A percentile compares a stretch with the other conserved stretches of the same genome.
These are phyloP conservation scores for Sula dactylatra DNA, from an alignment of 2,113 vertebrate species.

Conservation along the genomic window DNA sequence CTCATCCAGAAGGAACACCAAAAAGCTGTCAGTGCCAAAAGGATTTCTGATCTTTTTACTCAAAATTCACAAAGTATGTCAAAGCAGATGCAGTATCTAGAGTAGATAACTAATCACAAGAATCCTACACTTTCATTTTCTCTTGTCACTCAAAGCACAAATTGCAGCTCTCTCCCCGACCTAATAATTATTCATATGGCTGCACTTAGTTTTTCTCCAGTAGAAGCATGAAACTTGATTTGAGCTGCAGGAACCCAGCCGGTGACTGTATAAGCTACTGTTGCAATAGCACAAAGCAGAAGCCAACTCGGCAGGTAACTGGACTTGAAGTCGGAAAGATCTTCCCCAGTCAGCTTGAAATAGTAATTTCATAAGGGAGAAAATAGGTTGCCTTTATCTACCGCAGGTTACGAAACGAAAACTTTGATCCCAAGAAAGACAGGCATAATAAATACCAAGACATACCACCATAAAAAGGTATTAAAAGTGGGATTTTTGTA, in stretches of 20 bases:
- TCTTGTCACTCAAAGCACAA: slow-evolving; percentile 36
- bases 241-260: slow-evolving; percentile 45
- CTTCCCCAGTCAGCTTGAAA: slow-evolving; percentile 16
- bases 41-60: neutral
- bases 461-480: neutral
- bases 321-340: slow-evolving; percentile 7
- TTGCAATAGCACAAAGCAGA: slow-evolving; percentile 44
- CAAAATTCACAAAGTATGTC: neutral
- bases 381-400: slow-evolving; percentile 2
- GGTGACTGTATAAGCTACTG: slow-evolving; percentile 25
- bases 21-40: slow-evolving; percentile 8
- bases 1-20: neutral
- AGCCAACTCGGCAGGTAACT: slow-evolving; percentile 19
- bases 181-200: slow-evolving; percentile 29
- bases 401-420: neutral
- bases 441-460: neutral
- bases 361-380: neutral
- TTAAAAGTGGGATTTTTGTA: neutral
- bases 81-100: neutral
- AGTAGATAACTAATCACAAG: neutral
- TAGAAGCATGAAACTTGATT: slow-evolving; percentile 42
- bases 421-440: neutral
- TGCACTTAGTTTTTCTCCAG: slow-evolving; percentile 25
- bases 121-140: slow-evolving; percentile 11
- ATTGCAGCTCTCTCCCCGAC: slow-evolving; percentile 10